Conservation (phyloP, 1,140 invertebrate species). For the Aleiodes sp. region DNA sequence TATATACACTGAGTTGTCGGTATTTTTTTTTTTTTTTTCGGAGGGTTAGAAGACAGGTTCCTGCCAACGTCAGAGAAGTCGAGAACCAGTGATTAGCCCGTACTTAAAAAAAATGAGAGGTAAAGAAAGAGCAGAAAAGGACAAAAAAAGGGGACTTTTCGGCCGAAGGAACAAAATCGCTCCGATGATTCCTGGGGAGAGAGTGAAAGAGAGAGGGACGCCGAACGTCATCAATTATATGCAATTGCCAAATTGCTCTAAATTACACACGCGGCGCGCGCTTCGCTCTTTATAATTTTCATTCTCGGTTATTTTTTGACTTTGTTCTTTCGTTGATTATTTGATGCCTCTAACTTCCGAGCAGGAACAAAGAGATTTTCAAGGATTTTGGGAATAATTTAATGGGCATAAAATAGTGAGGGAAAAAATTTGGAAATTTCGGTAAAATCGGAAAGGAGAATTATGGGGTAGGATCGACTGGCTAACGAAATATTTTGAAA, state of each 20-base stretch:
- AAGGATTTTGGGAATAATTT: too few species aligned
- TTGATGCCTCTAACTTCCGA: too few species aligned
- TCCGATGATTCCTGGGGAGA: slow-evolving; percentile 38
- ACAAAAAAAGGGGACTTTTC: background rate
- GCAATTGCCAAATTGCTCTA: slow-evolving; percentile 64
- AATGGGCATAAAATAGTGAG: too few species aligned
- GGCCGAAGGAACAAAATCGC: background rate
- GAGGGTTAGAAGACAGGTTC: slow-evolving; percentile 3
- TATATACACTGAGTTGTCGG: background rate
- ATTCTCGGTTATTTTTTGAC: background rate
- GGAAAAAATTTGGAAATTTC: too few species aligned
- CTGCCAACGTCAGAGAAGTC: slow-evolving; percentile 12
- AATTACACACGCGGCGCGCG: slow-evolving; percentile 52
- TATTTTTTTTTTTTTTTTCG: background rate
- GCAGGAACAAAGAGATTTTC: too few species aligned
- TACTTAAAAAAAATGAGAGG: slow-evolving; percentile 6
- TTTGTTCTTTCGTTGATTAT: background rate
- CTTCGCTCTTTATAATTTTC: background rate
- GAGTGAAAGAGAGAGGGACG: slow-evolving; percentile 57
- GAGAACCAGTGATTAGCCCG: slow-evolving; percentile 22
- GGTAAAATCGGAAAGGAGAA: too few species aligned
- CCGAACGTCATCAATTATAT: slow-evolving; percentile 60
- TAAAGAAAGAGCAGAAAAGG: background rate
- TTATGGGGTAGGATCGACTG: too few species aligned
- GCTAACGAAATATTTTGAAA: too few species aligned